Evolutionary conservation across 2,113 vertebrate species (phyloP).

Genomic region (Okapia johnstoni): DNA sequence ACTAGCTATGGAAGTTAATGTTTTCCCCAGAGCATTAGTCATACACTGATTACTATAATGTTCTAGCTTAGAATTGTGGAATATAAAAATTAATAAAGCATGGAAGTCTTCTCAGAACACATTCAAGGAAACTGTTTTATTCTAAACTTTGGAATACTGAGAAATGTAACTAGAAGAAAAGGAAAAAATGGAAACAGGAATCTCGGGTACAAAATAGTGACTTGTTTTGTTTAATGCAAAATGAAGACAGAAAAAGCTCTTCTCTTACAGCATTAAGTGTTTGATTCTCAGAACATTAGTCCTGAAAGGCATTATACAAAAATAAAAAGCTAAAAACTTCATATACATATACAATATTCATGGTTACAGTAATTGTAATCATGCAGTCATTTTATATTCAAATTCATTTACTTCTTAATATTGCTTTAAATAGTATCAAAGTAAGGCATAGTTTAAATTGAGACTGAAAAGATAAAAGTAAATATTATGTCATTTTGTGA

Average conservation of each 20-base stretch:
- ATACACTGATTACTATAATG: constrained; percentile 10
- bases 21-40: neutral
- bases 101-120: neutral
- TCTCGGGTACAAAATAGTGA: neutral
- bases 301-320: neutral
- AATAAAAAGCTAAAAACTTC: neutral
- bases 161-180: neutral
- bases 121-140: neutral
- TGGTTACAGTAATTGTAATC: neutral
- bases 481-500: neutral
- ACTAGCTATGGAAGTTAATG: neutral
- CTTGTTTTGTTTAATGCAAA: neutral
- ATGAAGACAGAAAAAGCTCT: neutral
- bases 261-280: neutral
- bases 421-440: neutral
- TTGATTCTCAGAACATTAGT: neutral
- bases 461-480: neutral
- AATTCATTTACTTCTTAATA: neutral
- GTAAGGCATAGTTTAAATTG: neutral
- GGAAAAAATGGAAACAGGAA: neutral
- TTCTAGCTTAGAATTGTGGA: neutral
- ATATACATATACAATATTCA: neutral
- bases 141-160: neutral
- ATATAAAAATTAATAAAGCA: neutral
- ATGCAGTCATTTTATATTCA: neutral